phyloP scores from a whole-genome alignment of 2,888 invertebrate genomes.

The Matsumyia berberina region DNA sequence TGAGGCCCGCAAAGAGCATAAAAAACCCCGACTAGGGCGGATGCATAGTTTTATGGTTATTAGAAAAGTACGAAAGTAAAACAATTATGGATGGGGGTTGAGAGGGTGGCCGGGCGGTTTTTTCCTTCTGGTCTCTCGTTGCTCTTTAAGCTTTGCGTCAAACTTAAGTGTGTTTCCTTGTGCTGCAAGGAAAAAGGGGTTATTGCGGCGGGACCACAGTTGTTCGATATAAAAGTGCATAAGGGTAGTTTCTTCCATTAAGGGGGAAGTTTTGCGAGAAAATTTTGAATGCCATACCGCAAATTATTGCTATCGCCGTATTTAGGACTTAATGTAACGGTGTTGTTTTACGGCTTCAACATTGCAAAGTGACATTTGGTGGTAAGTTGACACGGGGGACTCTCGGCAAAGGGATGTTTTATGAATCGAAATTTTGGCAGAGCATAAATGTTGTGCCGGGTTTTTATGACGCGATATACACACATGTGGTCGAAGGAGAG shows the following conservation, averaged over 20 bases:
- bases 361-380: conserved; percentile 42
- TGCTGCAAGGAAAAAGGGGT: conserved; percentile 53
- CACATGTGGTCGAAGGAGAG: conserved; percentile 12
- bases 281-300: conserved; percentile 63
- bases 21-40: conserved; percentile 53
- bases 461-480: conserved; percentile 23
- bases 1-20: conserved; percentile 69
- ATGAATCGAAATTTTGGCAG: conserved; percentile 31
- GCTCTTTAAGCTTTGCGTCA: neutral
- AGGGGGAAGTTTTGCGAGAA: conserved; percentile 56
- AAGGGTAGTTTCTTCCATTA: conserved; percentile 61
- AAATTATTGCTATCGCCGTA: conserved; percentile 63
- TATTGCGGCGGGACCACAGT: conserved; percentile 43
- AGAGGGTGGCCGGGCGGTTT: neutral
- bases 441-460: conserved; percentile 41
- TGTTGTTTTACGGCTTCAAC: conserved; percentile 40
- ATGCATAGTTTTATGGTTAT: conserved; percentile 75
- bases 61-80: conserved; percentile 75
- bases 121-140: neutral
- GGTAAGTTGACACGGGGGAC: conserved; percentile 20
- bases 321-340: conserved; percentile 48
- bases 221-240: conserved; percentile 68
- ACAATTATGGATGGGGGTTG: conserved; percentile 62
- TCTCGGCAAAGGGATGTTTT: conserved; percentile 42
- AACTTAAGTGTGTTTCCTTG: conserved; percentile 17